These are phyloP conservation scores for Poecile atricapillus DNA, from an alignment of 2,113 vertebrate species.

Conservation along the genomic window DNA sequence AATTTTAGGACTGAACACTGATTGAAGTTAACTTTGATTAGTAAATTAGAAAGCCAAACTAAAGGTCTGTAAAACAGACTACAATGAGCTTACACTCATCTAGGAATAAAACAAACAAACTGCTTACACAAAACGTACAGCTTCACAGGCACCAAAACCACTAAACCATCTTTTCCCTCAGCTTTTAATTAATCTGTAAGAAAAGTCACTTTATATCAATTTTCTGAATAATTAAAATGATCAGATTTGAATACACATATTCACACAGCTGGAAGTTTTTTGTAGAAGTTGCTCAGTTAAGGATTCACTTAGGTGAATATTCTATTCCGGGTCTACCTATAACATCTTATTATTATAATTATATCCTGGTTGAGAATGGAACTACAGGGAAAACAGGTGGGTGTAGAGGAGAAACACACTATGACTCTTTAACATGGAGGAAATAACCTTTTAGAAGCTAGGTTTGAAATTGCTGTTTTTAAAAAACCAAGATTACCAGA, in stretches of 20 bases:
- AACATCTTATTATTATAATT: background rate
- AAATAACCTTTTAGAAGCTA: background rate
- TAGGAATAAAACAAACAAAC: background rate
- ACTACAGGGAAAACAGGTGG: background rate
- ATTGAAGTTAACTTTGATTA: background rate
- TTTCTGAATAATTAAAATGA: background rate
- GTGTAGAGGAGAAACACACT: background rate
- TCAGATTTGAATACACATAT: background rate
- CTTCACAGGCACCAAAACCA: background rate
- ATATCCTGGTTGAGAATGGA: background rate
- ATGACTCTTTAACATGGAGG: background rate
- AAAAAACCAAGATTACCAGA: background rate
- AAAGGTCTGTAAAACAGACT: background rate
- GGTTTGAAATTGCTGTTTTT: background rate
- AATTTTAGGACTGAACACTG: background rate
- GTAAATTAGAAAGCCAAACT: background rate
- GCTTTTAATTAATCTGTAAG: background rate
- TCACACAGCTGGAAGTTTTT: background rate
- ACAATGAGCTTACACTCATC: background rate
- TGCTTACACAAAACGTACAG: background rate
- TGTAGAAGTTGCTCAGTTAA: background rate
- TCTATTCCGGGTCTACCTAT: background rate
- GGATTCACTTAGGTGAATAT: background rate
- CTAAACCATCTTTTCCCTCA: background rate
- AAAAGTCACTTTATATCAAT: background rate